Conservation (phyloP, 2,797 vertebrate species). For the Rhabdomys pumilio region DNA sequence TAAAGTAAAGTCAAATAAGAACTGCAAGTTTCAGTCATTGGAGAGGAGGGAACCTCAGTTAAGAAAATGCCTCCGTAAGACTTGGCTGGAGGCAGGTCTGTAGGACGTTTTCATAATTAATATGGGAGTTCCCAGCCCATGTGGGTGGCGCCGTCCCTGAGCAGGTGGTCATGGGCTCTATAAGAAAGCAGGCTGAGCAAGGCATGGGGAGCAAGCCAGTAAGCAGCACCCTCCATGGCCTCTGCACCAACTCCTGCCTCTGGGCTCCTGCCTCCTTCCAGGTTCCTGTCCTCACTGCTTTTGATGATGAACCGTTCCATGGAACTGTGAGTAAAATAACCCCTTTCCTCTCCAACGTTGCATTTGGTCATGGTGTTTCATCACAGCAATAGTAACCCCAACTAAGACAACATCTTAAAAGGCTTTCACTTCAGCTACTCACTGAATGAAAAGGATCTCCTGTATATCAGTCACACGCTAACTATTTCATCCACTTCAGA, state of each 20-base stretch:
- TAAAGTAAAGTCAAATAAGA: not conserved
- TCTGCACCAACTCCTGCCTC: not conserved
- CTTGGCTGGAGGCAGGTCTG: not conserved
- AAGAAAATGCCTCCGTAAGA: too few relatives aligned
- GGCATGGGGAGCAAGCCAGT: not conserved
- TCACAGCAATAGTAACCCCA: not conserved
- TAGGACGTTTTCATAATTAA: not conserved
- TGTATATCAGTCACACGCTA: not conserved
- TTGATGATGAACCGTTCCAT: not conserved
- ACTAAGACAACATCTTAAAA: not conserved
- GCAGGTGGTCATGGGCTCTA: not conserved
- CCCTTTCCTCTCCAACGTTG: not conserved
- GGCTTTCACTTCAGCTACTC: not conserved
- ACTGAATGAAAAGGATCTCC: not conserved
- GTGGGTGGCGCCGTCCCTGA: not conserved
- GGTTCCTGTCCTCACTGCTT: not conserved
- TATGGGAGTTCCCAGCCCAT: not conserved
- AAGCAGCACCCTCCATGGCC: not conserved
- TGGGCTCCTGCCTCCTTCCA: not conserved
- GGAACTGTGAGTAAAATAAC: not conserved
- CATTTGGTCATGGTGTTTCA: not conserved
- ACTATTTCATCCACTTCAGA: constrained; percentile 29
- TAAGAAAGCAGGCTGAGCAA: not conserved
- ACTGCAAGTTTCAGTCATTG: not conserved
- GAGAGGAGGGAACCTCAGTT: not conserved